These are phyloP conservation scores for Sitta europaea DNA, from an alignment of 2,113 vertebrate species.

Conservation along the genomic window DNA sequence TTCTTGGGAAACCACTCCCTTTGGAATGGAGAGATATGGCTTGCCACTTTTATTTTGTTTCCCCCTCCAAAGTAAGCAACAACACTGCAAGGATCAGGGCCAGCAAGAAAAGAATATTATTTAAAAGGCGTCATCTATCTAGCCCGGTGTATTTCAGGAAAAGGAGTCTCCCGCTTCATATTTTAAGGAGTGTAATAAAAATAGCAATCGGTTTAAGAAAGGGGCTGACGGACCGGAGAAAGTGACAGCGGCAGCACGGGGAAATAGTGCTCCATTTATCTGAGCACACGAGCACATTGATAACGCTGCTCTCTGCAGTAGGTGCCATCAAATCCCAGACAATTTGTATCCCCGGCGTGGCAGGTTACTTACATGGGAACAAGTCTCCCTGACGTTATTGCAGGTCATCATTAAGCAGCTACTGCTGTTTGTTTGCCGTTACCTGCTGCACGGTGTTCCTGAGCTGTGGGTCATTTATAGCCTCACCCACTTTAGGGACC, in stretches of 20 bases:
- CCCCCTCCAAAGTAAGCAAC: constrained; percentile 71
- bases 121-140: constrained; percentile 68
- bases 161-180: constrained; percentile 57
- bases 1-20: constrained; percentile 80
- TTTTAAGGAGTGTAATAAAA: constrained; percentile 60
- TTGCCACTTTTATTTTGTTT: constrained; percentile 70
- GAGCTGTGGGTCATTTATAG: neutral
- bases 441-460: neutral
- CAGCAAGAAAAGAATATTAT: constrained; percentile 65
- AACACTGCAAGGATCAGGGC: constrained; percentile 57
- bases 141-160: constrained; percentile 50
- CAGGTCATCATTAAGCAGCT: constrained; percentile 35
- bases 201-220: constrained; percentile 52
- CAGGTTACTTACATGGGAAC: constrained; percentile 34
- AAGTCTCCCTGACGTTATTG: constrained; percentile 18
- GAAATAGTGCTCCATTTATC: constrained; percentile 49
- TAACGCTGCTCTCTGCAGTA: constrained; percentile 22
- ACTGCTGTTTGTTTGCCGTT: neutral
- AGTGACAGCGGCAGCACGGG: constrained; percentile 1
- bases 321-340: constrained; percentile 33
- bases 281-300: constrained; percentile 2
- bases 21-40: constrained; percentile 71
- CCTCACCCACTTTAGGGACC: neutral
- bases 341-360: constrained; percentile 34
- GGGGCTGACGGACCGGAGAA: constrained; percentile 5